These are phyloP conservation scores for Triplophysa dalaica DNA, from an alignment of 2,113 vertebrate genomes.

Conservation along the genomic window DNA sequence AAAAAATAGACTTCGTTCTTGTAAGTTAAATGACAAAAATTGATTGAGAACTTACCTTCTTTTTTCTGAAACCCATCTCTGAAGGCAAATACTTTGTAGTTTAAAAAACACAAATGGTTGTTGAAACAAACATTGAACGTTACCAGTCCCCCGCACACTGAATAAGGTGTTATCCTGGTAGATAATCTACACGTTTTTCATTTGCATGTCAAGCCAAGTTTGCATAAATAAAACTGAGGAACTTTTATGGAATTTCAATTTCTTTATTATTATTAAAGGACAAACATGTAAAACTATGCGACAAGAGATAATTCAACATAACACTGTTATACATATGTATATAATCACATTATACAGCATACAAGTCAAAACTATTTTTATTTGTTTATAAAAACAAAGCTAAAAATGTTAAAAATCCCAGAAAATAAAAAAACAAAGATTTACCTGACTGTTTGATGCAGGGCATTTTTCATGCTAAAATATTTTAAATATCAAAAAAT, in stretches of 20 bases:
- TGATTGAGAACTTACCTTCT: conserved; percentile 31
- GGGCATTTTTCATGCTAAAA: neutral
- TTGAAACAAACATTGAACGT: neutral
- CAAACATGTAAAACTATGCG: neutral
- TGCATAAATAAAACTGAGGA: neutral
- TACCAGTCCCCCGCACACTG: no score
- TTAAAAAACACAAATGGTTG: neutral
- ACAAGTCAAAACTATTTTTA: neutral
- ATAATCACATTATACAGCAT: neutral
- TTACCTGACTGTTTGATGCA: no score
- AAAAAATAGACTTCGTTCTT: no score
- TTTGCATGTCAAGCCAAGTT: neutral
- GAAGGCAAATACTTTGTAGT: neutral
- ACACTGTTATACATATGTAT: neutral
- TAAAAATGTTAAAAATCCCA: neutral
- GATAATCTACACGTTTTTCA: neutral
- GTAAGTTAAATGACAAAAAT: neutral
- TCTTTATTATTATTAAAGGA: neutral
- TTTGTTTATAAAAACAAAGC: neutral
- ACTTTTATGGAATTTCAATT: neutral
- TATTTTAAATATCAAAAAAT: conserved; percentile 25
- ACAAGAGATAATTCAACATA: neutral
- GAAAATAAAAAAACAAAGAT: neutral
- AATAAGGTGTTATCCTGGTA: neutral
- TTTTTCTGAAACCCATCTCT: conserved; percentile 32